A percentile compares a stretch with the other conserved stretches of the same genome.
phyloP scores from a whole-genome alignment of 1,140 invertebrate genomes.

The Aethina tumida region DNA sequence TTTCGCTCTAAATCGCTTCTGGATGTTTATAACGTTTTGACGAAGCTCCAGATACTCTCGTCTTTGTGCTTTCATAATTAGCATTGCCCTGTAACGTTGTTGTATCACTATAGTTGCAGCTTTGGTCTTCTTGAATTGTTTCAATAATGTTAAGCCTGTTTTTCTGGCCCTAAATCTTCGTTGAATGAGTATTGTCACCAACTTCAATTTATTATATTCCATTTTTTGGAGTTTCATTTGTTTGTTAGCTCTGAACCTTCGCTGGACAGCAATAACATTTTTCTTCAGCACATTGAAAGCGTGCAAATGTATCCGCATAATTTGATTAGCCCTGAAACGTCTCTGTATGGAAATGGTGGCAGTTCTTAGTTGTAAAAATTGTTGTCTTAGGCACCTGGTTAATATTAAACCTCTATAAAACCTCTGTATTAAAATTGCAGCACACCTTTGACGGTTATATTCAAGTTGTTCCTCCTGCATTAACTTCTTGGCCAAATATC shows the following conservation, averaged over 20 bases:
- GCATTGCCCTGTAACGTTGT: constrained; percentile 36
- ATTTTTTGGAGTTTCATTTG: constrained; percentile 25
- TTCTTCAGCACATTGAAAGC: constrained; percentile 15
- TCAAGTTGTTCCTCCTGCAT: too few species aligned
- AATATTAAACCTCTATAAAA: constrained; percentile 20
- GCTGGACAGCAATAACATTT: constrained; percentile 18
- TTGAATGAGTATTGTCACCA: constrained; percentile 21
- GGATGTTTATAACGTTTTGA: constrained; percentile 24
- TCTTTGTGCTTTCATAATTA: constrained; percentile 29
- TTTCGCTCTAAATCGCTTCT: constrained; percentile 27
- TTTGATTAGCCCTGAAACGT: constrained; percentile 5
- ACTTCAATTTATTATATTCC: constrained; percentile 27
- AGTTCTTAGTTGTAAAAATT: constrained; percentile 13
- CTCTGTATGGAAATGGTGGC: constrained; percentile 10
- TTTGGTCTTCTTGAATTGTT: constrained; percentile 18
- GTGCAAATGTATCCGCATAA: constrained; percentile 7
- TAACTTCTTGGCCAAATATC: too few species aligned
- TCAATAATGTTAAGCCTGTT: constrained; percentile 1
- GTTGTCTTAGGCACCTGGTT: constrained; percentile 11
- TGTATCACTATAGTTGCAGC: constrained; percentile 20
- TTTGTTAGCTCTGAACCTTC: constrained; percentile 31
- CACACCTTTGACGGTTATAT: constrained; percentile 13
- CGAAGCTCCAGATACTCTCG: constrained; percentile 30
- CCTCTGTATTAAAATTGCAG: constrained; percentile 30
- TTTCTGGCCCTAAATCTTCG: constrained; percentile 29